phyloP scores from a whole-genome alignment of 2,888 invertebrate species.

The Dilophus febrilis region DNA sequence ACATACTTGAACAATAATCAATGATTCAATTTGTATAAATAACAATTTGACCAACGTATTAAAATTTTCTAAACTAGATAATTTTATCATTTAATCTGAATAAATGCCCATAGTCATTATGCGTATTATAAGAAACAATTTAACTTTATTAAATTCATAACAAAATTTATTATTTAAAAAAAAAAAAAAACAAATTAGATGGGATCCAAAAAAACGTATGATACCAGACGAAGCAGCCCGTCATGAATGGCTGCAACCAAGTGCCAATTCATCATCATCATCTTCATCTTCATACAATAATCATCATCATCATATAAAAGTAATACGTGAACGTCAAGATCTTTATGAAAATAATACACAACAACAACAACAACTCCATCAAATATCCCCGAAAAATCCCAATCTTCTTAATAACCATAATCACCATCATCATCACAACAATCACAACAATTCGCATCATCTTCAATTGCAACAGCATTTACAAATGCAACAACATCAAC shows the following conservation, averaged over 20 bases:
- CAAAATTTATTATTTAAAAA: no score
- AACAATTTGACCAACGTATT: no score
- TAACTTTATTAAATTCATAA: no score
- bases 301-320: slow-evolving; percentile 17
- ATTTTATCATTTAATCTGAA: no score
- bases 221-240: slow-evolving; percentile 80
- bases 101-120: no score
- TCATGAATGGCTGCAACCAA: slow-evolving; percentile 67
- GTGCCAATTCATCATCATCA: slow-evolving; percentile 28
- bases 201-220: slow-evolving; percentile 84
- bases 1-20: no score
- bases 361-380: slow-evolving; percentile 12
- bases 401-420: slow-evolving; percentile 24
- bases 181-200: slow-evolving; percentile 34
- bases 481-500: slow-evolving; percentile 8
- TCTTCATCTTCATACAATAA: no score
- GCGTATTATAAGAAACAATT: no score
- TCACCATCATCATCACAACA: slow-evolving; percentile 13
- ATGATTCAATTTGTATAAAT: no score
- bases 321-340: slow-evolving; percentile 12
- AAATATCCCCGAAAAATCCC: slow-evolving; percentile 23
- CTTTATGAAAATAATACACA: slow-evolving; percentile 11
- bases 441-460: slow-evolving; percentile 13
- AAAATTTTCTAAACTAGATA: no score
- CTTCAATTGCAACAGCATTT: slow-evolving; percentile 9